phyloP scores from a whole-genome alignment of 35 echinoderm and acorn worm species.

The Anneissia japonica region DNA sequence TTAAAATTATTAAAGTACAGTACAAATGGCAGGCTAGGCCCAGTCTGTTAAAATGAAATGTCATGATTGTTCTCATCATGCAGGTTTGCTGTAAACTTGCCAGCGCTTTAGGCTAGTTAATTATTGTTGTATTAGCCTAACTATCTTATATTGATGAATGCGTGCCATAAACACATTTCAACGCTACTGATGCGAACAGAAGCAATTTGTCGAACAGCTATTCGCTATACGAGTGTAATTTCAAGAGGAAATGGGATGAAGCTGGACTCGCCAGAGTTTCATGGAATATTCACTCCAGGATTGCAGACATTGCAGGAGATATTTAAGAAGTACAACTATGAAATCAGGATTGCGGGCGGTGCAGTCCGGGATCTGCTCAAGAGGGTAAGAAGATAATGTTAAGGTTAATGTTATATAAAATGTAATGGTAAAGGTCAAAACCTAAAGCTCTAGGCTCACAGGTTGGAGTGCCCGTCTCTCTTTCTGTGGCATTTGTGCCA shows the following conservation, averaged over 20 bases:
- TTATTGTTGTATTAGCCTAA: no score
- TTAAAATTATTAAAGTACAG: no score
- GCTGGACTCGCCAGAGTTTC: constrained; percentile 78
- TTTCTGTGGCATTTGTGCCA: no score
- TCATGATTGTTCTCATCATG: no score
- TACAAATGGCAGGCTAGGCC: no score
- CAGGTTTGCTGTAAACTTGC: no score
- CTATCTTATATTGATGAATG: neutral
- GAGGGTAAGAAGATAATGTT: constrained; percentile 41
- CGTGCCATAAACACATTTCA: neutral
- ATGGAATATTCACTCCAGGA: constrained; percentile 64
- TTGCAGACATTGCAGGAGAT: constrained; percentile 58
- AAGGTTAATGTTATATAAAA: no score
- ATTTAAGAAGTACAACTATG: constrained; percentile 71
- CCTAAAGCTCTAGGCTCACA: no score
- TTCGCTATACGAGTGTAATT: neutral
- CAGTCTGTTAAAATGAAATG: no score
- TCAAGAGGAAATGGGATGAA: constrained; percentile 38
- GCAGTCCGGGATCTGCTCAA: constrained; percentile 80
- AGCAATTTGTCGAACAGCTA: neutral
- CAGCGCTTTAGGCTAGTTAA: no score
- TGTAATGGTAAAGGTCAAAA: no score
- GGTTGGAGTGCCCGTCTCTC: no score
- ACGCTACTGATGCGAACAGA: neutral
- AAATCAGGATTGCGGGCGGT: constrained; percentile 86